Percentiles rank a stretch among this genome's conserved stretches.
Evolutionary conservation across 2,888 invertebrate genomes (phyloP).

Genomic region (Imbricaverruca yamaguchii): DNA sequence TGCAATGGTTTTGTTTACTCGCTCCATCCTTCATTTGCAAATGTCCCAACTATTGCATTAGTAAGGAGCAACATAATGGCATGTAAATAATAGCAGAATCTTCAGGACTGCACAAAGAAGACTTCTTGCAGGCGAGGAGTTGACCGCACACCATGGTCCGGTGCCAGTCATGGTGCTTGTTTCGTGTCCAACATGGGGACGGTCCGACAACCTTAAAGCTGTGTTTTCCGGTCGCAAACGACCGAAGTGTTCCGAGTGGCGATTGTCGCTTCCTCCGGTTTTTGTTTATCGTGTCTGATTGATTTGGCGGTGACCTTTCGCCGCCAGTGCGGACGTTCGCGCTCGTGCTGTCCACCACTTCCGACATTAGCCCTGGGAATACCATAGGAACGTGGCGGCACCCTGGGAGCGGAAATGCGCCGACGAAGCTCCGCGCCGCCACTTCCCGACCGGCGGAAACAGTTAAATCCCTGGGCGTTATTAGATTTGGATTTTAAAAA

Average conservation of each 20-base stretch:
- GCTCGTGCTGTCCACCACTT: neutral
- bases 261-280: neutral
- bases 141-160: too few relatives aligned
- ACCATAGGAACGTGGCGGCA: neutral
- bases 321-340: neutral
- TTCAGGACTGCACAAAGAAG: too few relatives aligned
- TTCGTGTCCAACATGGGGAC: neutral
- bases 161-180: neutral
- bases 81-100: too few relatives aligned
- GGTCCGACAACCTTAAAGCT: neutral
- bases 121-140: too few relatives aligned
- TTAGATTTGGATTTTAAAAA: conserved; percentile 18
- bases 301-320: neutral
- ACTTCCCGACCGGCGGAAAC: neutral
- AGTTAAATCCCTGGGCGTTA: neutral
- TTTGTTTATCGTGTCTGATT: neutral
- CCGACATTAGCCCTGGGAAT: neutral
- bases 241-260: neutral
- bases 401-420: neutral
- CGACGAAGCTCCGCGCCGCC: neutral
- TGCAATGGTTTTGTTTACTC: too few relatives aligned
- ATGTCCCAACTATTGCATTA: too few relatives aligned
- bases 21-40: too few relatives aligned
- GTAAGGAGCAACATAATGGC: too few relatives aligned
- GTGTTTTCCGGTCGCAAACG: conserved; percentile 3